A percentile compares a stretch with the other conserved stretches of the same genome.
Evolutionary conservation across 2,888 invertebrate genomes (phyloP).

Genomic region (Asteroscopus sphinx): DNA sequence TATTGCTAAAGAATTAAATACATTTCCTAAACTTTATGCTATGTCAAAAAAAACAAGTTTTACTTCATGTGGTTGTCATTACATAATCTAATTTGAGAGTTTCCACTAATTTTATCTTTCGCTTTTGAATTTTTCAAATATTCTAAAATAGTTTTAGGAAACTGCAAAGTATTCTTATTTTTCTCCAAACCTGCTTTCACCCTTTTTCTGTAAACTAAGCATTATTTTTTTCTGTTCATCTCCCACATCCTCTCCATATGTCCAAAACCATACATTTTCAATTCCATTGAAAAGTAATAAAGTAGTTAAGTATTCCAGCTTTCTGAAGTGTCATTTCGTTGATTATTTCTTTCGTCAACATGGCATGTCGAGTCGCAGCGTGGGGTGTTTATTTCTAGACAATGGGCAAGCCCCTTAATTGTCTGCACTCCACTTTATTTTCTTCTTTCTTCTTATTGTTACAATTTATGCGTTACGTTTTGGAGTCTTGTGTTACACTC

Average conservation of each 20-base stretch:
- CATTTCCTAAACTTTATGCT: not conserved
- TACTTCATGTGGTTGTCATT: not conserved
- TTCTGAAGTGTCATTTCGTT: constrained; percentile 54
- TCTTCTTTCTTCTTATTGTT: constrained; percentile 58
- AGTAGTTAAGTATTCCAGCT: constrained; percentile 47
- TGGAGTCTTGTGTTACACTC: constrained; percentile 56
- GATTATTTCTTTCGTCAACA: constrained; percentile 59
- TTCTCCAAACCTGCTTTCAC: not conserved
- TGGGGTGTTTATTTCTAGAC: constrained; percentile 67
- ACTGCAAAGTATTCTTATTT: not conserved
- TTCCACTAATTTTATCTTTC: too few species aligned
- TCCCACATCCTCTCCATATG: constrained; percentile 22
- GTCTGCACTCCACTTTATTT: constrained; percentile 68
- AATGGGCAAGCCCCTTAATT: constrained; percentile 70
- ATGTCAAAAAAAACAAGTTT: not conserved
- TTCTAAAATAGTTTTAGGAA: too few species aligned
- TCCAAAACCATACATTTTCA: constrained; percentile 26
- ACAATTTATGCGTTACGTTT: constrained; percentile 56
- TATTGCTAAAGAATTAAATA: not conserved
- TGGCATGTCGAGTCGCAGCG: constrained; percentile 52
- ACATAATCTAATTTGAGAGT: not conserved
- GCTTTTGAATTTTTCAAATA: too few species aligned
- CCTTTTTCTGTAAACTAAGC: not conserved
- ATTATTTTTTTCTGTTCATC: not conserved
- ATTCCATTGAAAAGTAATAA: constrained; percentile 44